phyloP scores from a whole-genome alignment of 2,113 vertebrate genomes.

The Phalacrocorax brasilianus region DNA sequence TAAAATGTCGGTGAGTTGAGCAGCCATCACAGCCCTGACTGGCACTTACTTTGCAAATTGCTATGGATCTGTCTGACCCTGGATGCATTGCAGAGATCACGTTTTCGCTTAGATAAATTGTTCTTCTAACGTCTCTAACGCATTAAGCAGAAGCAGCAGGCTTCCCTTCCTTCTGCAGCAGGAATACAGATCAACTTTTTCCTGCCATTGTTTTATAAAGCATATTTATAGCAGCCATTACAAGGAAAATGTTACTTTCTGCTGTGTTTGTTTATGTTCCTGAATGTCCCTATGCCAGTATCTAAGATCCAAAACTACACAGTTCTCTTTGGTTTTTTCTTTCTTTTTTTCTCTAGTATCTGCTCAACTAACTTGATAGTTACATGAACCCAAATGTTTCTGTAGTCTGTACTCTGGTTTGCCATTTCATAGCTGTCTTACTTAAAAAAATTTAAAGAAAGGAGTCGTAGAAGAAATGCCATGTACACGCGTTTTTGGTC shows the following conservation, averaged over 20 bases:
- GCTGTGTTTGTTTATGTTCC: slow-evolving; percentile 4
- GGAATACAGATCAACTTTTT: slow-evolving; percentile 52
- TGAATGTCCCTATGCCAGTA: not conserved
- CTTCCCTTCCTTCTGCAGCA: slow-evolving; percentile 53
- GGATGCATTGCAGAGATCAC: not conserved
- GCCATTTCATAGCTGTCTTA: not conserved
- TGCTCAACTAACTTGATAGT: not conserved
- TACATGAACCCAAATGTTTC: not conserved
- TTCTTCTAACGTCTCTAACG: not conserved
- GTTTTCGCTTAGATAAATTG: slow-evolving; percentile 19
- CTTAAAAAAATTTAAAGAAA: not conserved
- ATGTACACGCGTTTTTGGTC: not conserved
- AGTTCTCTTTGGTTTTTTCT: not conserved
- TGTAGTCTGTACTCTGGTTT: not conserved
- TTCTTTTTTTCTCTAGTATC: not conserved
- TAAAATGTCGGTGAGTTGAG: not conserved
- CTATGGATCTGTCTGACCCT: not conserved
- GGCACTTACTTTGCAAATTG: not conserved
- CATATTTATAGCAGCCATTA: slow-evolving; percentile 31
- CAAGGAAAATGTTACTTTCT: slow-evolving; percentile 24
- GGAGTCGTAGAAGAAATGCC: not conserved
- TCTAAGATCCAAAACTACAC: not conserved
- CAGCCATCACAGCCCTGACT: not conserved
- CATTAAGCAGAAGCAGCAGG: not conserved
- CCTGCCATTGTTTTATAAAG: slow-evolving; percentile 67